phyloP scores from a whole-genome alignment of 2,797 vertebrate genomes.

The Taenioides sp. region DNA sequence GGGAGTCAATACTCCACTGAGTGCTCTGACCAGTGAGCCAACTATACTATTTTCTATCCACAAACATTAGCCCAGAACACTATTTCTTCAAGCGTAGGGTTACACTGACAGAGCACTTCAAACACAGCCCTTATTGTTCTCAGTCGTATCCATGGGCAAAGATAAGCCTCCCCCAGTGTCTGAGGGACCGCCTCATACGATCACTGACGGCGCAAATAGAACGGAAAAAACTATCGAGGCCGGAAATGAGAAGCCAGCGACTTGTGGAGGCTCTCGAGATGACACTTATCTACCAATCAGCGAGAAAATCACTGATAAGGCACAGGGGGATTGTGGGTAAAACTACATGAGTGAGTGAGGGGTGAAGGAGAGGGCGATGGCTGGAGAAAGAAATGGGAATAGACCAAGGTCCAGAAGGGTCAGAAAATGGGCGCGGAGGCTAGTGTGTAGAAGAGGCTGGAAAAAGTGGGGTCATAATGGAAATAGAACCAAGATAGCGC shows the following conservation, averaged over 20 bases:
- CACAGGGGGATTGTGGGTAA: slow-evolving; percentile 42
- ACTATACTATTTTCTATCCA: not conserved
- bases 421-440: not conserved
- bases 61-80: not conserved
- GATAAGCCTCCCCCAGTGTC: slow-evolving; percentile 39
- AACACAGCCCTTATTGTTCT: not conserved
- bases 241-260: slow-evolving; percentile 66
- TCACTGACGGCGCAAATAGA: slow-evolving; percentile 60
- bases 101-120: not conserved
- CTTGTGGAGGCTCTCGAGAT: slow-evolving; percentile 55
- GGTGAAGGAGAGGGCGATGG: slow-evolving; percentile 33
- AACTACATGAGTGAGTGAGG: slow-evolving; percentile 40
- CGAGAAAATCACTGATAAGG: slow-evolving; percentile 59
- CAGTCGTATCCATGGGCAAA: slow-evolving; percentile 22
- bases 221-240: slow-evolving; percentile 61
- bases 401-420: slow-evolving; percentile 17
- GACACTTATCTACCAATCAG: slow-evolving; percentile 67
- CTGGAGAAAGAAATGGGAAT: slow-evolving; percentile 20
- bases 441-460: slow-evolving; percentile 21
- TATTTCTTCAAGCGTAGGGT: not conserved
- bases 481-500: slow-evolving; percentile 44
- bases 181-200: slow-evolving; percentile 42
- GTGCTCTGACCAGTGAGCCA: too few species aligned
- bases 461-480: slow-evolving; percentile 37
- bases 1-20: too few species aligned